Conservation (phyloP, 2,797 vertebrate species). For the Pangasius sanitwongsei region DNA sequence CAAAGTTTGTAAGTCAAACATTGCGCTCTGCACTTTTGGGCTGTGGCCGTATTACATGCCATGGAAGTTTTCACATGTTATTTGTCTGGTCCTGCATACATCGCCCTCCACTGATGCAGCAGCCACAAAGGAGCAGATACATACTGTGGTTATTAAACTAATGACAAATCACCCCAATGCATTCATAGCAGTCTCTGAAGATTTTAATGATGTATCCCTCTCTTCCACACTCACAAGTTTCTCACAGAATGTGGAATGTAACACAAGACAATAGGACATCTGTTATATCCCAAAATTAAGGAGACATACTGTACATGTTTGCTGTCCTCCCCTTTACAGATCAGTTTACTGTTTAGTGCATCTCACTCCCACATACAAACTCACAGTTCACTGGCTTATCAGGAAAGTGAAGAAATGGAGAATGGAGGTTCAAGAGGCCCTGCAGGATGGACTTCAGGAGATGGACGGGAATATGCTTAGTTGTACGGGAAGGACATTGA, state of each 20-base stretch:
- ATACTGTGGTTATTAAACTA: neutral
- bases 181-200: neutral
- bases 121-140: neutral
- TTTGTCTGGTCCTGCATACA: neutral
- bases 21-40: neutral
- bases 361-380: neutral
- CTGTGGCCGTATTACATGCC: neutral
- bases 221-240: neutral
- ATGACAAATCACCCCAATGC: neutral
- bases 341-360: neutral
- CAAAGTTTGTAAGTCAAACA: neutral
- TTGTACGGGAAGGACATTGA: neutral
- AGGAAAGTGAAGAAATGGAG: neutral
- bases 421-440: neutral
- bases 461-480: neutral
- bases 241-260: neutral
- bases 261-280: neutral
- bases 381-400: neutral
- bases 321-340: neutral
- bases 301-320: neutral
- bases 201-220: neutral
- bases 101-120: too few species aligned
- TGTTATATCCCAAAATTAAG: neutral
- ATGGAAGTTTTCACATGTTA: neutral
- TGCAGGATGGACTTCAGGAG: neutral